Evolutionary conservation across 2,113 vertebrate species (phyloP), one percentile per base, ranked within the genome.

Genomic region (Thunnus maccoyii): DNA sequence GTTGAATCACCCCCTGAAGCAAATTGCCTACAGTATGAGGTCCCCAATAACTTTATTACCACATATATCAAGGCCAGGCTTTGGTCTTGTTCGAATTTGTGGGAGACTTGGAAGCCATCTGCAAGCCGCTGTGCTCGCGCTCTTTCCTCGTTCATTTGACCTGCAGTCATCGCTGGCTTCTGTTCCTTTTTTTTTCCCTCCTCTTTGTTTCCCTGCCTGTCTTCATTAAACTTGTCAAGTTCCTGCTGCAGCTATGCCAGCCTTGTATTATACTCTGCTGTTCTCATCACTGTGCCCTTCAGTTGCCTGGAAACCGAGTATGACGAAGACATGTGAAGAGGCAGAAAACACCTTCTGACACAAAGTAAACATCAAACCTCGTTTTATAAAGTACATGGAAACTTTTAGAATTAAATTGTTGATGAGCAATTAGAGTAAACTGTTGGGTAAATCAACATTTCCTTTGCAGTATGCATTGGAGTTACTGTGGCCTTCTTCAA

Each of bases 211-310:
- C 72, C 62, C 89, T 86, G 88, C 79, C 85, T 81, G 85, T 93
- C 92, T 93, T 90, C 89, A 91, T 92, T 93, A 90, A 92, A 89
- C 85, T 88, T 91, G 91, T 94, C 92, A 90, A 89, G 80, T 80
- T 79, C 65, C 83, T 36, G 82, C 82, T 58, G 72, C 74, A 84
- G 86, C 81, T 66, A 56, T 81, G 84, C 84, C 82, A 90, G 86
- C 85, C 77, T n/a, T 63, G 83, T 63, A 88, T 93, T 92, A 75
- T 76, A 75, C 82, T 78, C 82, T 22, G 76, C 86, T 64, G 77
- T 85, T 82, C 87, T 91, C 86, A 80, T 89, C 92, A 47, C 41
- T 25, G 10, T 91, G 88, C 81, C 90, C 92, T 90, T 90, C 91
- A 89, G 91, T 92, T 93, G 93, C 92, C 81, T 89, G 86, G 91